Conservation (phyloP, 37 sponge, comb jelly and placozoan species). For the Chondrilla cf. caribensis region DNA sequence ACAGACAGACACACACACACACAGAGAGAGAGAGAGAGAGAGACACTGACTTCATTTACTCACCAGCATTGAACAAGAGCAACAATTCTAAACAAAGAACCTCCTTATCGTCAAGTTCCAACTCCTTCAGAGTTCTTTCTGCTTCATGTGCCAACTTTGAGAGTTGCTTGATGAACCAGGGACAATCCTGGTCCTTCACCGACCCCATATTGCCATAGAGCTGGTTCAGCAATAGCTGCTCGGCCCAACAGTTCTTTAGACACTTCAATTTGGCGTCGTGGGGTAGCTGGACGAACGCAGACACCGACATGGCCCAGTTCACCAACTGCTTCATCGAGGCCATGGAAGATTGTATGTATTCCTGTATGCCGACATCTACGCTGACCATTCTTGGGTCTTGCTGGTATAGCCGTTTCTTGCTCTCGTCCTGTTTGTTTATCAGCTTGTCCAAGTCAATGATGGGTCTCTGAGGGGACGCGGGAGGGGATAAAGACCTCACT, state of each 20-base stretch:
- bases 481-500: neutral
- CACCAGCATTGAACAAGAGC: constrained; percentile 94
- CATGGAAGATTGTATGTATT: neutral
- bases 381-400: neutral
- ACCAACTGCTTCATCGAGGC: constrained; percentile 38
- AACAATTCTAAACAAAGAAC: constrained; percentile 81
- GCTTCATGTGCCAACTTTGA: constrained; percentile 70
- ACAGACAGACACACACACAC: too few relatives aligned
- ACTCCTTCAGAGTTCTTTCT: constrained; percentile 65
- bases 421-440: neutral
- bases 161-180: constrained; percentile 58
- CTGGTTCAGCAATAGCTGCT: constrained; percentile 61
- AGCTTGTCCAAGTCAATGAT: constrained; percentile 9
- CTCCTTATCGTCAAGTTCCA: constrained; percentile 84
- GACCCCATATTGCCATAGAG: constrained; percentile 43
- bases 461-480: neutral
- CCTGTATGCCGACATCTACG: neutral
- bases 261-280: constrained; percentile 84
- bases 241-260: constrained; percentile 78
- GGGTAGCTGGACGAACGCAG: constrained; percentile 68
- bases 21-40: too few relatives aligned
- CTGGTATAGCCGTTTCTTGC: neutral
- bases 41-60: neutral
- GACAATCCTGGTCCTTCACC: constrained; percentile 47
- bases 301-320: constrained; percentile 89